These are phyloP conservation scores for Anableps anableps DNA, from an alignment of 2,797 vertebrate genomes.

Conservation along the genomic window DNA sequence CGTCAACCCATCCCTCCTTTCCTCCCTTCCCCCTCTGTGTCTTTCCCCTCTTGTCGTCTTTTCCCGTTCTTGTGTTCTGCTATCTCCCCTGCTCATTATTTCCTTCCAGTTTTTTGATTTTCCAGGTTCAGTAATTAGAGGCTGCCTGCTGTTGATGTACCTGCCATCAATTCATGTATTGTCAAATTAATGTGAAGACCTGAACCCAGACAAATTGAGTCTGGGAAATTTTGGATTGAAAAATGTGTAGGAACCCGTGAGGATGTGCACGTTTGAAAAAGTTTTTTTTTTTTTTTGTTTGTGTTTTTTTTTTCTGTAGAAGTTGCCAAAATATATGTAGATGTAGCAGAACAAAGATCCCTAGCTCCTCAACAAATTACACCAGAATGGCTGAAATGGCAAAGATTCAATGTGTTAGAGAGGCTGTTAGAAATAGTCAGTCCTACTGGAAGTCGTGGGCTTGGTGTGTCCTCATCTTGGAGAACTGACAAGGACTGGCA, in stretches of 20 bases:
- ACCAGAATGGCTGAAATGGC: neutral
- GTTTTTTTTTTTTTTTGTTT: too few relatives aligned
- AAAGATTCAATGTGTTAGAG: neutral
- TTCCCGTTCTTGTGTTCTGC: neutral
- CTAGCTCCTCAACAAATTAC: neutral
- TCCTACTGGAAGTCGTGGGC: neutral
- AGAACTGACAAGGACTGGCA: neutral
- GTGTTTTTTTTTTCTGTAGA: neutral
- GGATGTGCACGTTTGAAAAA: neutral
- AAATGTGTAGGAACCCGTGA: neutral
- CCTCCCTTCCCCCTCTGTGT: neutral
- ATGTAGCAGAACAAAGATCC: neutral
- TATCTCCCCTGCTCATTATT: neutral
- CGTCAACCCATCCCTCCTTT: neutral
- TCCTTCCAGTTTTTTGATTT: neutral
- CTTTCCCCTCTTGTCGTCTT: neutral
- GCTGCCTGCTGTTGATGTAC: neutral
- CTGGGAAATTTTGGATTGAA: neutral
- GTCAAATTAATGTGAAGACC: neutral
- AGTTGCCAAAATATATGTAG: neutral
- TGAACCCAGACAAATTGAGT: neutral
- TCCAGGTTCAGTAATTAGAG: neutral
- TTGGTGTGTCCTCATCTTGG: neutral
- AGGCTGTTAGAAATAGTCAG: neutral
- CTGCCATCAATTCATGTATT: neutral